Percentiles rank a stretch among this genome's conserved stretches.
These are phyloP conservation scores for Tragelaphus oryx DNA, from an alignment of 2,797 vertebrate genomes.

Conservation along the genomic window DNA sequence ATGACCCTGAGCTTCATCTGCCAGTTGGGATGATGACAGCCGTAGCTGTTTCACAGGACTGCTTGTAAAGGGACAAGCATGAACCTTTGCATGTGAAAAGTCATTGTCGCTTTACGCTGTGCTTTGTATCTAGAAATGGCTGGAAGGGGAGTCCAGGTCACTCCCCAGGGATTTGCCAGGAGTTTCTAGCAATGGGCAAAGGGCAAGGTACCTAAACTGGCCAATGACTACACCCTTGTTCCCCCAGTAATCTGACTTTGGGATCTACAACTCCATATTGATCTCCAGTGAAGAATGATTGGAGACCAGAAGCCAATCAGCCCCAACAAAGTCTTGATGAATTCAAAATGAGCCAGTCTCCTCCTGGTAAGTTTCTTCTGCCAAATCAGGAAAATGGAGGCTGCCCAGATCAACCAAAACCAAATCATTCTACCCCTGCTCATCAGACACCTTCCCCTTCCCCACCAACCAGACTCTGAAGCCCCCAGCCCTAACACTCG, in stretches of 20 bases:
- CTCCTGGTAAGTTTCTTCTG: neutral
- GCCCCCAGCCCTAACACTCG: neutral
- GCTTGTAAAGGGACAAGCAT: neutral
- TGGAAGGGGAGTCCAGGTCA: neutral
- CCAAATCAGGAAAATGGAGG: neutral
- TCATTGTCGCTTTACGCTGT: neutral
- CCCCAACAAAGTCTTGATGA: neutral
- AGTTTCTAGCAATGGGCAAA: neutral
- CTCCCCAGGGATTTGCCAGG: neutral
- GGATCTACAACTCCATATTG: neutral
- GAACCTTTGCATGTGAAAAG: neutral
- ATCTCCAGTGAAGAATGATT: constrained; percentile 6
- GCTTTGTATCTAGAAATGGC: neutral
- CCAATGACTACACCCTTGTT: neutral
- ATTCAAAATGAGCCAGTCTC: neutral
- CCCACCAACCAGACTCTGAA: neutral
- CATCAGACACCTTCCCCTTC: neutral
- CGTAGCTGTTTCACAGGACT: neutral
- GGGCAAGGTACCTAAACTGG: neutral
- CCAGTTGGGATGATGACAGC: neutral
- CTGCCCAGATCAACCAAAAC: neutral
- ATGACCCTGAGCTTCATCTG: neutral
- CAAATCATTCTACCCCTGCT: neutral
- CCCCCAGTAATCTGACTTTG: neutral
- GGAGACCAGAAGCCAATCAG: constrained; percentile 27